Conservation (phyloP, 2,797 vertebrate genomes). For the Perodicticus potto region DNA sequence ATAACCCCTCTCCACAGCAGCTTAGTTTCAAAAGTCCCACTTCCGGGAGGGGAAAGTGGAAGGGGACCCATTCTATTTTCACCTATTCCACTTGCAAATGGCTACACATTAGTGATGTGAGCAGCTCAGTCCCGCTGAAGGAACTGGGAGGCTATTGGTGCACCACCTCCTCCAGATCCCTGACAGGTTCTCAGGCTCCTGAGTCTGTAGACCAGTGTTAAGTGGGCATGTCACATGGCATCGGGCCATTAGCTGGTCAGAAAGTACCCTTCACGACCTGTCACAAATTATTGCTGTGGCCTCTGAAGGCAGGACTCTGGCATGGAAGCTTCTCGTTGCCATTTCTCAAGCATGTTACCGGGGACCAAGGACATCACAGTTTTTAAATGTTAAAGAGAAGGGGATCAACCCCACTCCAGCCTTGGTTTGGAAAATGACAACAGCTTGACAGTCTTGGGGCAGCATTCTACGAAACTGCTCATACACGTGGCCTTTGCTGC, state of each 20-base stretch:
- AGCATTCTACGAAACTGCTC: not conserved
- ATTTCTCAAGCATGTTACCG: not conserved
- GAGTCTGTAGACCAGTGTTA: not conserved
- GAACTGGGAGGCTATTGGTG: not conserved
- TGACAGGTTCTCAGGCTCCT: not conserved
- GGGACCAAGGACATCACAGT: not conserved
- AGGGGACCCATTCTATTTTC: conserved; percentile 26
- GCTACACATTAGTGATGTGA: not conserved
- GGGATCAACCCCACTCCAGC: not conserved
- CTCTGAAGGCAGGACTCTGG: not conserved
- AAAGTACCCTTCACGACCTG: not conserved
- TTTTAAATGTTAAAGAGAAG: conserved; percentile 55
- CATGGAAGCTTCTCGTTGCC: not conserved
- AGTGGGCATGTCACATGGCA: not conserved
- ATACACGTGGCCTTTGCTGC: accelerated
- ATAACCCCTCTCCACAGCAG: accelerated
- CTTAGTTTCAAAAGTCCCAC: not conserved
- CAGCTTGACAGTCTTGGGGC: not conserved
- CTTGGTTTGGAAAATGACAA: not conserved
- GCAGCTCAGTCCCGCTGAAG: not conserved
- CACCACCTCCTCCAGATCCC: not conserved
- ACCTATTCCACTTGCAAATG: conserved; percentile 26
- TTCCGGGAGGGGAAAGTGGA: not conserved
- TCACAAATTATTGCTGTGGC: not conserved
- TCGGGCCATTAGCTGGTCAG: not conserved